Conservation (phyloP, 1,140 invertebrate species). For the Bombus waltoni region DNA sequence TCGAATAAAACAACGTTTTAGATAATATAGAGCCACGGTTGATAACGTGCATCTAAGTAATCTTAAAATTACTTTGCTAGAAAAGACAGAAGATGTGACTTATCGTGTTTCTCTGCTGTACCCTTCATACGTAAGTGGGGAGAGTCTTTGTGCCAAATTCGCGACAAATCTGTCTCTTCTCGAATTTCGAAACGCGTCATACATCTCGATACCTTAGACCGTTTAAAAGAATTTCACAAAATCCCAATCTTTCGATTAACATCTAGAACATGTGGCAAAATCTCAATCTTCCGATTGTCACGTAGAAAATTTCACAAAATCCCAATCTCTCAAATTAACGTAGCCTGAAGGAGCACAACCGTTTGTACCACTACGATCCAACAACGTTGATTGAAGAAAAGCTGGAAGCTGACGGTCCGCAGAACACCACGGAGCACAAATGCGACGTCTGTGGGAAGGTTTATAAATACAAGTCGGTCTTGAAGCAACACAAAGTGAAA, state of each 20-base stretch:
- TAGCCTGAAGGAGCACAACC: conserved; percentile 85
- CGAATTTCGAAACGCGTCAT: not conserved
- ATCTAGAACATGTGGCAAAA: rapidly evolving
- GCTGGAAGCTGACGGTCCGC: not conserved
- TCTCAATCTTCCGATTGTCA: not conserved
- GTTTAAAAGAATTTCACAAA: not conserved
- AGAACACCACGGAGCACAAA: conserved; percentile 58
- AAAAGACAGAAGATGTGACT: no score
- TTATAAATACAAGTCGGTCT: conserved; percentile 61
- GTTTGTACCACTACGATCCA: conserved; percentile 79
- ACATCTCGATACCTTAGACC: no score
- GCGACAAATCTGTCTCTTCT: not conserved
- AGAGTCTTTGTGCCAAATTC: no score
- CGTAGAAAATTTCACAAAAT: not conserved
- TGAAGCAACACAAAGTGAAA: conserved; percentile 61
- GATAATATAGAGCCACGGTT: no score
- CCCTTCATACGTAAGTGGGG: no score
- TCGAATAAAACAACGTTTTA: no score
- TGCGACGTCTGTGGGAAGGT: conserved; percentile 68
- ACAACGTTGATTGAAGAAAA: conserved; percentile 32
- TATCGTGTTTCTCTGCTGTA: no score
- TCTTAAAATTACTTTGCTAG: no score
- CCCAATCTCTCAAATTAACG: not conserved
- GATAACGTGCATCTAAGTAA: no score
- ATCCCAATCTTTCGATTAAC: not conserved